Evolutionary conservation across 2,797 vertebrate species (phyloP), one percentile per base, ranked within the genome.

Genomic region (Chelmon rostratus): DNA sequence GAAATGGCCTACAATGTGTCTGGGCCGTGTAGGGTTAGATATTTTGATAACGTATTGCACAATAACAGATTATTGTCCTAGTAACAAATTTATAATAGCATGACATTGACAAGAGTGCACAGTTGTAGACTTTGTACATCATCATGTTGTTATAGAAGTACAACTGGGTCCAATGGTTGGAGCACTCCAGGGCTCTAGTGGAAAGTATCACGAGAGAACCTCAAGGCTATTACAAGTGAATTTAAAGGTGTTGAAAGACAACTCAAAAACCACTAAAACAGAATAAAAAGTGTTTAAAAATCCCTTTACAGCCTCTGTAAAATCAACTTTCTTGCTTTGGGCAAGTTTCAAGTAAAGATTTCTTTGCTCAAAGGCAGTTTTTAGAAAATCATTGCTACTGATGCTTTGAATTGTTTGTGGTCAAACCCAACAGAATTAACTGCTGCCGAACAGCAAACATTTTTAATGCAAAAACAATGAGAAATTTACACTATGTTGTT

Each of bases 21-120:
- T 38, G 2, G 11, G 12, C 1, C 1, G 5, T n/a, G 46, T n/a
- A 40, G 11, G 28, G 31, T 15, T 28, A 33, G 33, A 47, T 23
- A 16, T 31, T 50, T 59, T 18, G 7, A 57, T 35, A 23, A 69
- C 8, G 10, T 57, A 8, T 46, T 31, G 35, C 35, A 12, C 8
- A 71, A 57, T 13, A 71, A n/a, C n/a, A n/a, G n/a, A 37, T 49
- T 42, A 56, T 28, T 68, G 28, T 15, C 10, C 42, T 54, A 10
- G 6, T 25, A 61, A 46, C 23, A 7, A 31, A 54, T 49, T 38
- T 57, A 49, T 50, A 21, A 50, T 49, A 49, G 28, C 49, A 38
- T 19, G 49, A 8, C 38, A 53, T 50, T 13, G 18, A 38, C 16
- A 44, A 42, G 23, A 23, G 33, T 1, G 44, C 28, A 42, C 23